phyloP scores from a whole-genome alignment of 2,888 invertebrate species.

The Anarsia innoxiella region DNA sequence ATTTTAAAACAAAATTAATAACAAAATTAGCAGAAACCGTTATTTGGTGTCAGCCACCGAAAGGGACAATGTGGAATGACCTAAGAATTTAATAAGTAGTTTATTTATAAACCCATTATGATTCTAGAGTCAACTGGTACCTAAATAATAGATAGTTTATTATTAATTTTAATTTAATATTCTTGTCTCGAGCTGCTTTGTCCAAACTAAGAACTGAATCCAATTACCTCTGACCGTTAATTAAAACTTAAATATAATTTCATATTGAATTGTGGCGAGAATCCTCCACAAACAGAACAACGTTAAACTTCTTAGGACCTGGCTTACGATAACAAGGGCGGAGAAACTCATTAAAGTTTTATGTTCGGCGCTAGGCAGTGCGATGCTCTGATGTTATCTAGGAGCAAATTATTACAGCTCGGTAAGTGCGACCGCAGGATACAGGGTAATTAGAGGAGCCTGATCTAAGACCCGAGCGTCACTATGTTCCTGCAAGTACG shows the following conservation, averaged over 20 bases:
- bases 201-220: conserved; percentile 35
- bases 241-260: conserved; percentile 54
- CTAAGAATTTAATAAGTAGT: too few species aligned
- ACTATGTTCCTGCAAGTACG: too few species aligned
- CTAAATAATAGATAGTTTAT: too few species aligned
- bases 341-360: conserved; percentile 69
- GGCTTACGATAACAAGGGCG: conserved; percentile 59
- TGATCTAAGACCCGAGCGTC: too few species aligned
- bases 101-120: too few species aligned
- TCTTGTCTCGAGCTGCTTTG: conserved; percentile 19
- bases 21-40: too few species aligned
- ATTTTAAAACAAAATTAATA: too few species aligned
- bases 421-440: background rate
- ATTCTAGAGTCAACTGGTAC: too few species aligned
- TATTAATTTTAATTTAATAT: conserved; percentile 17
- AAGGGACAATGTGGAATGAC: too few species aligned
- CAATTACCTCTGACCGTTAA: conserved; percentile 39
- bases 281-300: conserved; percentile 56
- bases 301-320: conserved; percentile 45
- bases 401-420: conserved; percentile 5
- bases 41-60: too few species aligned
- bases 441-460: background rate
- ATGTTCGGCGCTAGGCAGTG: conserved; percentile 39
- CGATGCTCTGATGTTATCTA: conserved; percentile 20
- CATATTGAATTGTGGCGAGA: conserved; percentile 44